phyloP scores from a whole-genome alignment of 2,113 vertebrate genomes.

The Tyrannus savana region DNA sequence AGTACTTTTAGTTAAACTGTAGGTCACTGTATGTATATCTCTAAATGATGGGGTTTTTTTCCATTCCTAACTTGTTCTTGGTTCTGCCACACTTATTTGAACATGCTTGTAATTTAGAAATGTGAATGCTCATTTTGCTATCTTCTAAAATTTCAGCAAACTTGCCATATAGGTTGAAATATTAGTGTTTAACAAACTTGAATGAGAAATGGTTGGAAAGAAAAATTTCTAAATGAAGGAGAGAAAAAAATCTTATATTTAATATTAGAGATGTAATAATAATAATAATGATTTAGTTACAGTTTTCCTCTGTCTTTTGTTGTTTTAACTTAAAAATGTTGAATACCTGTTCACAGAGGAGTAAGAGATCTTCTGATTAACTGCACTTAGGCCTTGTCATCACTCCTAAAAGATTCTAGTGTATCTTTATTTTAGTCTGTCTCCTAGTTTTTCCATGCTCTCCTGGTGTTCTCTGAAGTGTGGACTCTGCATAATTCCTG shows the following conservation, averaged over 20 bases:
- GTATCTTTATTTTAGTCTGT: conserved; percentile 36
- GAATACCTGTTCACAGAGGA: background rate
- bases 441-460: conserved; percentile 6
- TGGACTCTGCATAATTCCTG: conserved; percentile 13
- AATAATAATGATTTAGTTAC: background rate
- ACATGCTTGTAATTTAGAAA: background rate
- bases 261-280: background rate
- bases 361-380: background rate
- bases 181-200: background rate
- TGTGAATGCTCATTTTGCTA: background rate
- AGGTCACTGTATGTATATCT: background rate
- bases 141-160: background rate
- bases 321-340: background rate
- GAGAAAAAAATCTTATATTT: background rate
- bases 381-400: background rate
- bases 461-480: conserved; percentile 2
- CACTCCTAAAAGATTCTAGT: background rate
- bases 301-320: background rate
- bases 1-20: background rate
- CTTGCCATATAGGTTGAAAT: background rate
- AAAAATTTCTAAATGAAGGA: background rate
- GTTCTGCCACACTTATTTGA: background rate
- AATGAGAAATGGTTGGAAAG: background rate
- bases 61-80: background rate
- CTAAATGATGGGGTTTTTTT: background rate